A percentile compares a stretch with the other conserved stretches of the same genome.
Evolutionary conservation across 1,140 invertebrate species (phyloP).

Genomic region (Listronotus bonariensis): DNA sequence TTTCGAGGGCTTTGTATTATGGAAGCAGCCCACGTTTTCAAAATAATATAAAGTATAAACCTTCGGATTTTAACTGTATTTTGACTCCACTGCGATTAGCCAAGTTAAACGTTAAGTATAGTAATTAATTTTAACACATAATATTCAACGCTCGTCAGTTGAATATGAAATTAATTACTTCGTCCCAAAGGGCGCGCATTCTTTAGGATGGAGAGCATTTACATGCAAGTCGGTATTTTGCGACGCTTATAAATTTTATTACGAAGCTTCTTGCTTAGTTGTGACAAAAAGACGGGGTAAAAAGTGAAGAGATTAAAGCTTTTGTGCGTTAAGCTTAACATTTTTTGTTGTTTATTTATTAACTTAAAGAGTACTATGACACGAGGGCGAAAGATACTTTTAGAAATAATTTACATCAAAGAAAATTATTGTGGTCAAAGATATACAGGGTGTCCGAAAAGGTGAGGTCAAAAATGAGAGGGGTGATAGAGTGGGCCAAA

Average conservation of each 20-base stretch:
- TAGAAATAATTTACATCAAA: too few relatives aligned
- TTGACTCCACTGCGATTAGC: conserved; percentile 4
- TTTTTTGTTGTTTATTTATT: too few relatives aligned
- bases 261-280: conserved; percentile 12
- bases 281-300: conserved; percentile 16
- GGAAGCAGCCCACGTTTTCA: too few relatives aligned
- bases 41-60: too few relatives aligned
- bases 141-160: conserved; percentile 31
- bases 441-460: too few relatives aligned
- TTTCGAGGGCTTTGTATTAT: too few relatives aligned
- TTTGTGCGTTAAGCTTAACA: too few relatives aligned
- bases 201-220: conserved; percentile 24
- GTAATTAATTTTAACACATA: conserved; percentile 38
- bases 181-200: conserved; percentile 19
- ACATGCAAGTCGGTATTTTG: conserved; percentile 32
- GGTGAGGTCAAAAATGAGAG: too few relatives aligned
- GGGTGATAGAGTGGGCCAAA: too few relatives aligned
- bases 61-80: conserved; percentile 19
- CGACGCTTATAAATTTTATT: conserved; percentile 34
- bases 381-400: too few relatives aligned
- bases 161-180: conserved; percentile 36
- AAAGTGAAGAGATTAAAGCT: conserved; percentile 7
- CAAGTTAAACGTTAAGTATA: conserved; percentile 26
- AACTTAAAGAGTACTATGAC: too few relatives aligned
- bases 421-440: too few relatives aligned